Percentiles rank a stretch among this genome's conserved stretches.
These are phyloP conservation scores for Hypena proboscidalis DNA, from an alignment of 2,888 invertebrate genomes.

Conservation along the genomic window DNA sequence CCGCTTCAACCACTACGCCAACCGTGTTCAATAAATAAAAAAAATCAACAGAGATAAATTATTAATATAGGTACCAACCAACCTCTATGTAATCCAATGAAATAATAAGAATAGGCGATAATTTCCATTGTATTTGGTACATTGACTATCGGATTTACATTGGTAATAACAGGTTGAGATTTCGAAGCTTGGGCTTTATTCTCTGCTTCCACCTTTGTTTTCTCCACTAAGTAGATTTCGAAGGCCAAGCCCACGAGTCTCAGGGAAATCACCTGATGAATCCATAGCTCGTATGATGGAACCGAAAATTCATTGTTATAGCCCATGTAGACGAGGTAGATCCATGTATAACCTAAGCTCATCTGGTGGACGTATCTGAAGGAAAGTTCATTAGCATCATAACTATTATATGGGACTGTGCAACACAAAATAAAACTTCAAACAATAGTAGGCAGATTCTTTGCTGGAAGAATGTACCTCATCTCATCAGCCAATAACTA, in stretches of 20 bases:
- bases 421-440: no score
- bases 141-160: slow-evolving; percentile 37
- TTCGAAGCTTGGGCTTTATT: slow-evolving; percentile 19
- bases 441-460: no score
- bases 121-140: slow-evolving; percentile 86
- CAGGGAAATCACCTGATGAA: slow-evolving; percentile 93
- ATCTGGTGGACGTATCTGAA: slow-evolving; percentile 89
- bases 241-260: slow-evolving; percentile 93
- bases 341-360: slow-evolving; percentile 91
- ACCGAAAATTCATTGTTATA: slow-evolving; percentile 85
- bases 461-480: no score
- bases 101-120: slow-evolving; percentile 92
- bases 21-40: no score
- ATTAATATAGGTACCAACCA: no score
- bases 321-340: slow-evolving; percentile 90
- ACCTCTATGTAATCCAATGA: slow-evolving; percentile 94
- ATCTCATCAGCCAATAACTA: no score
- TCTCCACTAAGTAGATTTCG: slow-evolving; percentile 84
- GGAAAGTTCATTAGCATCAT: slow-evolving; percentile 46
- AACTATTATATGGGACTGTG: no score
- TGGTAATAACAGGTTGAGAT: slow-evolving; percentile 11
- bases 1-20: no score
- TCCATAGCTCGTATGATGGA: slow-evolving; percentile 89
- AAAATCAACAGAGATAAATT: no score
- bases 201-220: slow-evolving; percentile 49